Evolutionary conservation across 1,140 invertebrate species (phyloP), one percentile per base, ranked within the genome.

Genomic region (Charaxes varanes): DNA sequence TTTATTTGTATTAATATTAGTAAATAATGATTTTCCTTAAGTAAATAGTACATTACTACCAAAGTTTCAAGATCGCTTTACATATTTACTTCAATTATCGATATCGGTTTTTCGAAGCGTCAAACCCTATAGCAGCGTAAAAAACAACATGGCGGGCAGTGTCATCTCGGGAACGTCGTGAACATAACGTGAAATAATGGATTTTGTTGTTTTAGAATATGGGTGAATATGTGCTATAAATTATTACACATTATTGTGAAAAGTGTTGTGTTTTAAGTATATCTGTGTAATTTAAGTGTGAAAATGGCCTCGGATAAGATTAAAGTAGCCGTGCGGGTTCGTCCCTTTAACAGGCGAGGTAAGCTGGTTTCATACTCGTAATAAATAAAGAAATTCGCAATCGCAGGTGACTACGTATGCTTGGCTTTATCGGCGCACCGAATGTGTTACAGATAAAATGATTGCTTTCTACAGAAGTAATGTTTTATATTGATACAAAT

Each of bases 291-390:
- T 70, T 69, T 68, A 53, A 67, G 64, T 78, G 72, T 67, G 48
- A 85, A 81, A 78, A 93, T 93, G 91, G 88, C 91, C 69, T 91
- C 90, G 85, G 91, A 93, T 90, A 97, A 98, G 90, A 96, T 98
- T 71, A 96, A 96, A 89, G 96, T 98, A 55, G 96, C 95, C 62
- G 95, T 98, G 59, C 90, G 96, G 79, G 95, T 98, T 71, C 91
- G 96, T 82, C 96, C 96, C 71, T 95, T 97, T 85, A 98, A 96
- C 88, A 90, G 94, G 62, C 89, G 96, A 92, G 96, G 96, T 97
- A 89, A 88, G 90, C 85, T 83, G 62, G 66, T 78, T 77, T 76
- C 56, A 55, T 66, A 65, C 55, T 65, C 36, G 62, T 66, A 71
- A 69, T 74, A 79, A 81, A 77, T 78, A 78, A 70, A 79, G 58